Evolutionary conservation across 2,888 invertebrate genomes (phyloP).

Genomic region (Microplitis deprimator): DNA sequence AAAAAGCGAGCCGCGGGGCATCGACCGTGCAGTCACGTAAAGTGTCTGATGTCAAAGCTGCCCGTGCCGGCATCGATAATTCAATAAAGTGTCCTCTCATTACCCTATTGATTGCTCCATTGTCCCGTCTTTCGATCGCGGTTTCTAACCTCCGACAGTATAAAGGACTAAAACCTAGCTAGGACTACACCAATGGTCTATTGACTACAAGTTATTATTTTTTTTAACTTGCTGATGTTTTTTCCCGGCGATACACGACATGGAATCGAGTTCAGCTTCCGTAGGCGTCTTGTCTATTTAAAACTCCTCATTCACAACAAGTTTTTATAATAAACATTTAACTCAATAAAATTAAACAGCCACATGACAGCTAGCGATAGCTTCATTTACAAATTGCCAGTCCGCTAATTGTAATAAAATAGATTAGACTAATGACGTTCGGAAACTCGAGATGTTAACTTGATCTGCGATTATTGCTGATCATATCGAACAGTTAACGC

Average conservation of each 20-base stretch:
- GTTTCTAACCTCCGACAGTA: slow-evolving; percentile 53
- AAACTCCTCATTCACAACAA: no score
- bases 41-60: slow-evolving; percentile 38
- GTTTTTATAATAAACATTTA: no score
- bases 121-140: slow-evolving; percentile 58
- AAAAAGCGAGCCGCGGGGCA: slow-evolving; percentile 28
- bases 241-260: no score
- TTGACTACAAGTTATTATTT: no score
- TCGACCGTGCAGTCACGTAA: slow-evolving; percentile 32
- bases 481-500: no score
- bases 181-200: neutral
- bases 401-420: slow-evolving; percentile 35
- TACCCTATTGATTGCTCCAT: slow-evolving; percentile 72
- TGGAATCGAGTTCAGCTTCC: no score
- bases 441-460: no score
- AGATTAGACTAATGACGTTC: no score
- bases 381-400: slow-evolving; percentile 63
- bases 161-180: neutral
- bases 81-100: slow-evolving; percentile 70
- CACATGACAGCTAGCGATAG: slow-evolving; percentile 57
- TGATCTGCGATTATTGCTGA: no score
- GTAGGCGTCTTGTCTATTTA: no score
- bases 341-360: no score
- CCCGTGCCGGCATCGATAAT: slow-evolving; percentile 68
- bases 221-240: no score